Base-by-base conservation (phyloP, 1,140 invertebrate species). In the Panagrolaimus sp. region DNA sequence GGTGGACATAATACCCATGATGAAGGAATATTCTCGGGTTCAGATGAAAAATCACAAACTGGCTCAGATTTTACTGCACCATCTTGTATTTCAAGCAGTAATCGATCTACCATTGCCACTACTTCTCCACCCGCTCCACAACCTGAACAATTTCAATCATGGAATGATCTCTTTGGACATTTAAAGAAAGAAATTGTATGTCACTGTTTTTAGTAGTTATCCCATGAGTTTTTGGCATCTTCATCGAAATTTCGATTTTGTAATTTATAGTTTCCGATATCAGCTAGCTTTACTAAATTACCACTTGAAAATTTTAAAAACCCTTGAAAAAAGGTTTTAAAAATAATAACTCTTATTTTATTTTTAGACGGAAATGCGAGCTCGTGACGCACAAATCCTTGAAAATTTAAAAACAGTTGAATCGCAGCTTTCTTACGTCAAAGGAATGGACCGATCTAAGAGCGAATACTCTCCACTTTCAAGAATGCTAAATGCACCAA, bases 111-210 rank as follows among this genome's bases (percentile, higher is more conserved):
- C 42, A 65, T 65, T 44, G 63, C 27, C 63, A 65, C 25, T 7
- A 38, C 31, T 2, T 38, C 31, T 13, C 1, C 11, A 11, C 20
- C 20, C 2, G 11, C 51, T 8, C 0, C 20, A 1, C 14, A 0
- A 11, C 20, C 51, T 16, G 66, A 67, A 14, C 44, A 67, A 42
- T 67, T 67, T 42, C 48, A 67, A 23, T 67, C 66, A 20, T 67
- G 66, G 66, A 67, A 67, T 57, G 66, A 67, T 57, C 42, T 67
- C 11, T 67, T 67, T 20, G 46, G 48, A 25, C 66, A 67, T 57
- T 67, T 67, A 46, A 67, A 67, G 57, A 67, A 67, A 31, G 66
- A 67, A 67, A 67, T 67, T 57, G 66, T 67, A 63, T 5, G 66
- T 1, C n/a, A n/a, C n/a, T n/a, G n/a, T n/a, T n/a, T n/a, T n/a